Conservation (phyloP, 1,140 invertebrate species). For the Xylocopa sonorina region DNA sequence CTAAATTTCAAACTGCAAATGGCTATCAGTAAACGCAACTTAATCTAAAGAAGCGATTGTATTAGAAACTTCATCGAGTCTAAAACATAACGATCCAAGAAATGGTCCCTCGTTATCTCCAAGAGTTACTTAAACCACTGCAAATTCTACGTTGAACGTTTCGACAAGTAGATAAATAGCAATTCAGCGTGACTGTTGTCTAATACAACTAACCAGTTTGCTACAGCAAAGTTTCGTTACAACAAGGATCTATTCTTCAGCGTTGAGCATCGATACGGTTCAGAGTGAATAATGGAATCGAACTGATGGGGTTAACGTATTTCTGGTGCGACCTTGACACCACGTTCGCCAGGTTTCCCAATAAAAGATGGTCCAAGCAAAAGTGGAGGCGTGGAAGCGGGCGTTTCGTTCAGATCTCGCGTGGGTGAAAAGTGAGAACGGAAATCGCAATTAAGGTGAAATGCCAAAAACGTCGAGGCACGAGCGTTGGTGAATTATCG, state of each 20-base stretch:
- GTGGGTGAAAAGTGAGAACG: not conserved
- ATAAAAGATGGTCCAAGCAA: not conserved
- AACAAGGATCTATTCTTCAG: not conserved
- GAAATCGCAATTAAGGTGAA: conserved; percentile 5
- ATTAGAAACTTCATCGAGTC: too few relatives aligned
- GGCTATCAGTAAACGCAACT: too few relatives aligned
- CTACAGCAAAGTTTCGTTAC: not conserved
- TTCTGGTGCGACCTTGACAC: not conserved
- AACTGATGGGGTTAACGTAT: not conserved
- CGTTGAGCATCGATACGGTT: not conserved
- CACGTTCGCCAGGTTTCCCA: not conserved
- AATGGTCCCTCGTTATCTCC: too few relatives aligned
- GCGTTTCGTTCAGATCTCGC: conserved; percentile 10
- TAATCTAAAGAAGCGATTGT: too few relatives aligned
- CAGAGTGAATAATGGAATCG: not conserved
- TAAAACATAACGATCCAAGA: too few relatives aligned
- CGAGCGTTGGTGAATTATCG: conserved; percentile 15
- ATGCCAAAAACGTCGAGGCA: conserved; percentile 16
- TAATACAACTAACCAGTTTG: too few relatives aligned
- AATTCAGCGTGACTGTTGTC: too few relatives aligned
- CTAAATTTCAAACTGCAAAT: too few relatives aligned
- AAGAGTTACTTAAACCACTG: too few relatives aligned
- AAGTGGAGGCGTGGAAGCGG: not conserved
- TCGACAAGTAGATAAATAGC: too few relatives aligned
- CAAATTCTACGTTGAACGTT: too few relatives aligned